Evolutionary conservation across 1,140 invertebrate genomes (phyloP), one percentile per base, ranked within the genome.

Genomic region (Fopius arisanus): DNA sequence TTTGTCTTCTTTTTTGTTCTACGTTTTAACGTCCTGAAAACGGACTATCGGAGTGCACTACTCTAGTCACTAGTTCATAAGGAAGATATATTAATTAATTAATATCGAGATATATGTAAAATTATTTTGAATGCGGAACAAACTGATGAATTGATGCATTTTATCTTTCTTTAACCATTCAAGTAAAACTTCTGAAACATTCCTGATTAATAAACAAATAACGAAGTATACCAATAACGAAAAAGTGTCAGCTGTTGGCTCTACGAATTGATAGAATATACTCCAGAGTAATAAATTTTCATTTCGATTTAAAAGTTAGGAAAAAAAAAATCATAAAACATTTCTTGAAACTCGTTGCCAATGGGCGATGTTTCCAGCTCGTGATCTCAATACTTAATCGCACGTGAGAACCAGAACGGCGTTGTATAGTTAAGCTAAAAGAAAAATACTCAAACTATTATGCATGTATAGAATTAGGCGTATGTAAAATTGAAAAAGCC

Each of bases 321-420:
- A 77, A 72, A 67, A 68, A 72, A 70, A 62, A 75, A 28, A 48
- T 48, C n/a, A n/a, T n/a, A n/a, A 70, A 65, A 65, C 10, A 19
- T 59, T 67, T 67, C 69, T 70, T 54, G 63, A 79, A 78, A 72
- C 77, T 80, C 62, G 74, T 37, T 48, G 43, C 74, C 75, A 37
- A 74, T 67, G 74, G 48, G 67, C 74, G 69, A 72, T 72, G 75
- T 82, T 81, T 82, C 75, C 82, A 84, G 82, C 81, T 83, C 79
- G 80, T 83, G 82, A 84, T 84, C 82, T 84, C 82, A 83, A 74
- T 67, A 71, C 71, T 70, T 82, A 83, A 78, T 75, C 65, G 73
- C 76, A 77, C 43, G 70, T 66, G 28, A 72, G 77, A 72, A 76
- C 51, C 75, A 59, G 54, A 79, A 78, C 71, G 75, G 63, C 78